A percentile compares a stretch with the other conserved stretches of the same genome.
These are phyloP conservation scores for Salminus brasiliensis DNA, from an alignment of 2,113 vertebrate genomes.

Conservation along the genomic window DNA sequence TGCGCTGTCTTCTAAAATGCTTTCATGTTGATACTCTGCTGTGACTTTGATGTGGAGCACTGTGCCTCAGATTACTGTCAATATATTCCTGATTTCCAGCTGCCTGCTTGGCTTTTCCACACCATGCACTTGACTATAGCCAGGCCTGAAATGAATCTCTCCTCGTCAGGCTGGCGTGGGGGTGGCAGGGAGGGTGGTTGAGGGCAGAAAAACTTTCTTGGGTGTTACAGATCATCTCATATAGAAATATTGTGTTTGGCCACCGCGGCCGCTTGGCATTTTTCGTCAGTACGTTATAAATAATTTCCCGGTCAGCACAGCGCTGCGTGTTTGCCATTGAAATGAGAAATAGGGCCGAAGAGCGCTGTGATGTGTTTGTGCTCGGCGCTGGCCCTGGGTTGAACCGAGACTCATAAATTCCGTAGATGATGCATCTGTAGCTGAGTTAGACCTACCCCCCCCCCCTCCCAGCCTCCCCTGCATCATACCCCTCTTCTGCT, in stretches of 20 bases:
- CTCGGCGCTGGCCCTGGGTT: conserved; percentile 72
- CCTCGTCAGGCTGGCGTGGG: conserved; percentile 7
- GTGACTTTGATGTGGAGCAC: conserved; percentile 40
- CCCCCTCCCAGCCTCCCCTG: conserved; percentile 61
- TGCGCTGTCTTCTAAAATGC: conserved; percentile 11
- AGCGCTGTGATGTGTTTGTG: conserved; percentile 77
- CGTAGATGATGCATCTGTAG: conserved; percentile 76
- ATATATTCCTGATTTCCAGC: conserved; percentile 45
- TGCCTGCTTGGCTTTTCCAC: conserved; percentile 10
- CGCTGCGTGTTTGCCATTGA: conserved; percentile 67
- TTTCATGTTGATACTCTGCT: conserved; percentile 26
- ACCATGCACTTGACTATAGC: background rate
- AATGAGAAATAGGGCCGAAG: conserved; percentile 74
- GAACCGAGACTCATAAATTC: conserved; percentile 78
- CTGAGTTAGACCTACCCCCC: conserved; percentile 60
- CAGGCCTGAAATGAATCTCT: conserved; percentile 12
- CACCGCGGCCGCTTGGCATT: conserved; percentile 73
- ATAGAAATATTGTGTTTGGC: conserved; percentile 70
- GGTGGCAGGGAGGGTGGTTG: background rate
- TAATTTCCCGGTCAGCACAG: conserved; percentile 69
- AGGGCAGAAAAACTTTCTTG: conserved; percentile 9
- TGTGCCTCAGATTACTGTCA: conserved; percentile 59
- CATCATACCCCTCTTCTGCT: conserved; percentile 61
- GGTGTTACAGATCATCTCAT: conserved; percentile 42
- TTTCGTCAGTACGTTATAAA: conserved; percentile 78